A percentile compares a stretch with the other conserved stretches of the same genome.
These are phyloP conservation scores for Bombycilla garrulus DNA, from an alignment of 2,113 vertebrate genomes.

Conservation along the genomic window DNA sequence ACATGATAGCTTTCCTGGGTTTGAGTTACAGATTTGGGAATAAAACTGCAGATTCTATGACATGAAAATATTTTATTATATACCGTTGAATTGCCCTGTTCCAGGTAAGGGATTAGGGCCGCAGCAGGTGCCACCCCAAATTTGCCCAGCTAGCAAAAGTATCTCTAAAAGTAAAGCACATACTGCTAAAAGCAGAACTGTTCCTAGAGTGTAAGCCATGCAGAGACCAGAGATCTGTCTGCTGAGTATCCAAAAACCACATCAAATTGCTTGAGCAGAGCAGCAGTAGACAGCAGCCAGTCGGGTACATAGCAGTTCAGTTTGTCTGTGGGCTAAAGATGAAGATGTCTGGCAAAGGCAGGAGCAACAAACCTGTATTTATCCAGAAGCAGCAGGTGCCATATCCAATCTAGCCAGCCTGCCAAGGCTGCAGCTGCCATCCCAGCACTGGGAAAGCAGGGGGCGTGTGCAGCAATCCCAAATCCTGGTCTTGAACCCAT, in stretches of 20 bases:
- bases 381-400: not conserved
- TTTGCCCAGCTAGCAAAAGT: not conserved
- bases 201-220: not conserved
- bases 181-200: not conserved
- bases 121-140: not conserved
- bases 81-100: not conserved
- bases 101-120: not conserved
- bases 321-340: not conserved
- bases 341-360: not conserved
- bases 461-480: not conserved
- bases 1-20: not conserved
- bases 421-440: rapidly evolving
- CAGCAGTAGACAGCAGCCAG: not conserved
- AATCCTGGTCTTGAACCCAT: not conserved
- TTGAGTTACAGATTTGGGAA: not conserved
- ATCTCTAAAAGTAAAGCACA: not conserved
- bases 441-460: not conserved
- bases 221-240: not conserved
- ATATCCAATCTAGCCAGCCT: rapidly evolving
- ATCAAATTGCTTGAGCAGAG: not conserved
- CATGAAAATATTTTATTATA: not conserved
- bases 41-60: not conserved
- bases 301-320: rapidly evolving
- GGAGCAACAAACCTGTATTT: not conserved
- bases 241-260: not conserved